A percentile compares a stretch with the other conserved stretches of the same genome.
phyloP scores from a whole-genome alignment of 1,140 invertebrate species.

The Anastatus disparis region DNA sequence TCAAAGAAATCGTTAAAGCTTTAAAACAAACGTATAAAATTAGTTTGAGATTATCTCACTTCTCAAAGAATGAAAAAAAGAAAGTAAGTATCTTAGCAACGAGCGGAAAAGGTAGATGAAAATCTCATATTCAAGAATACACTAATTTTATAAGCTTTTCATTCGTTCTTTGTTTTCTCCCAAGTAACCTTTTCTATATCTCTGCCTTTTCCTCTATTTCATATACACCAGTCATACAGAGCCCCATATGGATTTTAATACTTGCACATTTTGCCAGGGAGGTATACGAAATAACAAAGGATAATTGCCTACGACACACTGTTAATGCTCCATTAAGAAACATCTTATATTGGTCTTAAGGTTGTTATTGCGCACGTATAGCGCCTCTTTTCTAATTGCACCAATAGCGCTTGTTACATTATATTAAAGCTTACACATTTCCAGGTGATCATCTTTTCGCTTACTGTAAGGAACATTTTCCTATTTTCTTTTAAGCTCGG shows the following conservation, averaged over 20 bases:
- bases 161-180: no score
- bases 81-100: no score
- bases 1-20: no score
- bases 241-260: slow-evolving; percentile 58
- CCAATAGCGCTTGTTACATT: slow-evolving; percentile 41
- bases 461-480: no score
- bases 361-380: slow-evolving; percentile 47
- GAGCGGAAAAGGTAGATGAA: no score
- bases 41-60: no score
- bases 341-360: slow-evolving; percentile 60
- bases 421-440: slow-evolving; percentile 10
- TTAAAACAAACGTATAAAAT: no score
- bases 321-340: slow-evolving; percentile 55
- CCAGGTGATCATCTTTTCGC: background rate
- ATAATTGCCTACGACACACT: slow-evolving; percentile 55
- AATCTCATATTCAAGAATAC: no score
- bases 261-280: slow-evolving; percentile 16
- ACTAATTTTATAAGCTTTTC: no score
- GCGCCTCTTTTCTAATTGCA: slow-evolving; percentile 50
- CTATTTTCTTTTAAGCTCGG: background rate
- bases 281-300: slow-evolving; percentile 42
- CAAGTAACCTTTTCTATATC: no score
- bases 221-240: no score
- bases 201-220: background rate
- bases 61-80: no score